phyloP scores from a whole-genome alignment of 2,888 invertebrate species.

The Stratiomys singularior region DNA sequence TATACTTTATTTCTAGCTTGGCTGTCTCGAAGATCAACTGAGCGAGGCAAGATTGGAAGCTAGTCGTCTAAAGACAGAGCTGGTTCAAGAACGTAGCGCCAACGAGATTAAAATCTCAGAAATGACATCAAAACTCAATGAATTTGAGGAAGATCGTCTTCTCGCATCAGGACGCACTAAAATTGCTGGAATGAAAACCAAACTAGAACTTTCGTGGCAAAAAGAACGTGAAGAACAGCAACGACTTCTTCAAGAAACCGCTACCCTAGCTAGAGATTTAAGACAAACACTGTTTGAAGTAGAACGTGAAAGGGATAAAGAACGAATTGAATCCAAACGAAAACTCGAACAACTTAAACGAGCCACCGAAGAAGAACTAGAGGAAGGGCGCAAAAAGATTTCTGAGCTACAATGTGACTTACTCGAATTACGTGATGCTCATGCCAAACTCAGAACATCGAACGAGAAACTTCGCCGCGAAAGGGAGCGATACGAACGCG shows the following conservation, averaged over 20 bases:
- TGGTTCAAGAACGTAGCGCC: slow-evolving; percentile 87
- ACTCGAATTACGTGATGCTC: slow-evolving; percentile 87
- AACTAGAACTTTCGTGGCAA: slow-evolving; percentile 93
- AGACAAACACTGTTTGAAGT: slow-evolving; percentile 89
- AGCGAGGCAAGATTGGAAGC: slow-evolving; percentile 84
- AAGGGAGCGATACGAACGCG: slow-evolving; percentile 85
- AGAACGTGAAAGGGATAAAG: slow-evolving; percentile 89
- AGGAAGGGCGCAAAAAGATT: slow-evolving; percentile 87
- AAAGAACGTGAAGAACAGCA: slow-evolving; percentile 94
- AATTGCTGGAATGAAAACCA: slow-evolving; percentile 85
- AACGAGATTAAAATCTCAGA: slow-evolving; percentile 89
- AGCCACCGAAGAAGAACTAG: slow-evolving; percentile 87
- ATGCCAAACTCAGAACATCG: slow-evolving; percentile 89
- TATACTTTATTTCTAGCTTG: slow-evolving; percentile 65
- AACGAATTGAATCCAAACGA: slow-evolving; percentile 85
- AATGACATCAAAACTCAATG: slow-evolving; percentile 79
- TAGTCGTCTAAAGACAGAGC: slow-evolving; percentile 86
- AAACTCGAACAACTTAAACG: slow-evolving; percentile 86
- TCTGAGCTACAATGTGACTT: slow-evolving; percentile 87
- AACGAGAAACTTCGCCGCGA: slow-evolving; percentile 90
- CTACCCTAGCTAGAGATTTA: slow-evolving; percentile 86
- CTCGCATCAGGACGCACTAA: slow-evolving; percentile 85
- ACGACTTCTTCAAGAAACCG: slow-evolving; percentile 88
- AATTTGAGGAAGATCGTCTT: slow-evolving; percentile 87
- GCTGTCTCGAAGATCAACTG: slow-evolving; percentile 87